Base-by-base conservation (phyloP, 2,113 vertebrate genomes). In the Spea multiplicata region DNA sequence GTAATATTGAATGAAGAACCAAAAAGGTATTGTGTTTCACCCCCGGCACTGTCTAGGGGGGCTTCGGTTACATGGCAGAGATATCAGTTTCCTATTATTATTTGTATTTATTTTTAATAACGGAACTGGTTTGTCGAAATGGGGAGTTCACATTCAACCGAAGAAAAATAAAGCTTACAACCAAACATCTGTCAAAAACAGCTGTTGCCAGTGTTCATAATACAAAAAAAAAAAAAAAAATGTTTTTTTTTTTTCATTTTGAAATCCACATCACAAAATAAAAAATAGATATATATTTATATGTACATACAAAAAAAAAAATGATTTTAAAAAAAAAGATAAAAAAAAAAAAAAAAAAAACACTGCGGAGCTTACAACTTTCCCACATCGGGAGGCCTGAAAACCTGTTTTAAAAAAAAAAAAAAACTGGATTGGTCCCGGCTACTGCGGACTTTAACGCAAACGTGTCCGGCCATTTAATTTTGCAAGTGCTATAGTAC, bases 91-190 rank as follows among this genome's bases (percentile, higher is more conserved):
- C 69, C 69, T 44, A 30, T 55, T n/a, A n/a, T 30, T 30, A 30
- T 30, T 30, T 30, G 30, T 30, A 30, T 30, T 30, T 30, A 30
- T 30, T 30, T 61, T 47, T 53, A 53, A 68, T 73, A 80, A 80
- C 77, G 77, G 77, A 80, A 66, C 53, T 4, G 3, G 9, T 73
- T 52, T 72, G 82, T 83, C 59, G 71, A 86, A n/a, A 79, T 88
- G 72, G 0, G 83, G 78, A 83, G 73, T 82, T 83, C 86, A 71
- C 81, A 83, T 83, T 84, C 83, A 74, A 71, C 17, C 30, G 6
- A 55, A 14, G 44, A 30, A 30, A 44, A 13, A 77, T 77, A 73
- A 77, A 73, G 59, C 66, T 59, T 73, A 57, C 49, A 73, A 77
- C 61, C 74, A 73, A 46, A 64, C 76, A 30, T 49, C 49, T 53